These are phyloP conservation scores for Strongylocentrotus purpuratus DNA, from an alignment of 35 echinoderm and acorn worm genomes.

Conservation along the genomic window DNA sequence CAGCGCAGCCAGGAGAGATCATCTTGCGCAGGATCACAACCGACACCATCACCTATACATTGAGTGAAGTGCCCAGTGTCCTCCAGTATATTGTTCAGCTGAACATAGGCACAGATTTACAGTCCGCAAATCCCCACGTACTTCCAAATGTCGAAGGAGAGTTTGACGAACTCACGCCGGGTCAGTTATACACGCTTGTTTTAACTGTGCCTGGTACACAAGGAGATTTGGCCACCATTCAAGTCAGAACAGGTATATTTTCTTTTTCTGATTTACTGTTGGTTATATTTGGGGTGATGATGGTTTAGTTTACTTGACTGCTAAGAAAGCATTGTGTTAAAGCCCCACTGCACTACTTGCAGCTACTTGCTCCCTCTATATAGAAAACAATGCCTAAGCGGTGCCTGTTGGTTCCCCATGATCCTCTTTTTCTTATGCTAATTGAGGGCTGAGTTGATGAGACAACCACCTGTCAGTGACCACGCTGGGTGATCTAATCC, in stretches of 20 bases:
- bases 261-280: not conserved
- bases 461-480: too few relatives aligned
- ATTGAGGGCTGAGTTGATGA: too few relatives aligned
- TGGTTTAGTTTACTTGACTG: not conserved
- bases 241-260: not conserved
- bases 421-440: too few relatives aligned
- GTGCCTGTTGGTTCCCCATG: too few relatives aligned
- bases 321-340: not conserved
- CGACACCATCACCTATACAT: constrained; percentile 27
- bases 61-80: not conserved
- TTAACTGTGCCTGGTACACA: not conserved
- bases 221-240: not conserved
- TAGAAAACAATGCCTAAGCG: too few relatives aligned
- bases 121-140: not conserved
- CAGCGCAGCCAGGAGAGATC: constrained; percentile 13
- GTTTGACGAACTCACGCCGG: constrained; percentile 27
- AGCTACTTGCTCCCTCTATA: too few relatives aligned
- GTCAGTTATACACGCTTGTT: constrained; percentile 48
- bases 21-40: constrained; percentile 26
- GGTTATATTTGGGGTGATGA: not conserved
- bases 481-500: too few relatives aligned
- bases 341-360: too few relatives aligned
- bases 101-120: not conserved
- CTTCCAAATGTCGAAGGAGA: not conserved
- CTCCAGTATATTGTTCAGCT: constrained; percentile 23